phyloP scores from a whole-genome alignment of 1,140 invertebrate genomes.

The Akabosia matsudoensis region DNA sequence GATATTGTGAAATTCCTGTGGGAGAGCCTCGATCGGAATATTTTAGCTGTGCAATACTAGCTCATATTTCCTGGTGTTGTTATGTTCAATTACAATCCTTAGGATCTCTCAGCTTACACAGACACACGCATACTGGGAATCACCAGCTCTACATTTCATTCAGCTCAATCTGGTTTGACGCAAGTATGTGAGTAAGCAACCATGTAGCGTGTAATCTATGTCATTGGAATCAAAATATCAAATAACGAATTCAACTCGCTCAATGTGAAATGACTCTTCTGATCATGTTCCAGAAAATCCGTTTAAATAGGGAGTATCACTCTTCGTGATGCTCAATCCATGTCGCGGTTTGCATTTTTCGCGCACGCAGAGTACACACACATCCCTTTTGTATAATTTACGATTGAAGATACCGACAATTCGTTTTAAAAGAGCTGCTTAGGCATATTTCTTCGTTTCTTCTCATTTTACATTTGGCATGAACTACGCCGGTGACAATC shows the following conservation, averaged over 20 bases:
- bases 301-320: not conserved
- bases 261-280: not conserved
- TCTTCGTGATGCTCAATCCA: not conserved
- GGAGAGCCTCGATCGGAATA: not conserved
- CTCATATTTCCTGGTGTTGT: not conserved
- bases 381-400: no score
- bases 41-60: not conserved
- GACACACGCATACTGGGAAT: no score
- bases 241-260: slow-evolving; percentile 12
- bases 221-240: slow-evolving; percentile 21
- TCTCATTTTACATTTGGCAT: no score
- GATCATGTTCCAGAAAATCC: slow-evolving; percentile 16
- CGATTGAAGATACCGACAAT: no score
- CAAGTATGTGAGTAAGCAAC: not conserved
- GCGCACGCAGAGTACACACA: no score
- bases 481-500: not conserved
- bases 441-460: not conserved
- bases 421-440: no score
- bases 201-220: slow-evolving; percentile 9
- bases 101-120: not conserved
- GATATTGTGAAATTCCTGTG: not conserved
- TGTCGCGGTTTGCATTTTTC: not conserved
- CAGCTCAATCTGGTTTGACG: not conserved
- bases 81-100: not conserved
- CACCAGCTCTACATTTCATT: not conserved